These are phyloP conservation scores for Agriopis marginaria DNA, from an alignment of 2,888 invertebrate species.

Conservation along the genomic window DNA sequence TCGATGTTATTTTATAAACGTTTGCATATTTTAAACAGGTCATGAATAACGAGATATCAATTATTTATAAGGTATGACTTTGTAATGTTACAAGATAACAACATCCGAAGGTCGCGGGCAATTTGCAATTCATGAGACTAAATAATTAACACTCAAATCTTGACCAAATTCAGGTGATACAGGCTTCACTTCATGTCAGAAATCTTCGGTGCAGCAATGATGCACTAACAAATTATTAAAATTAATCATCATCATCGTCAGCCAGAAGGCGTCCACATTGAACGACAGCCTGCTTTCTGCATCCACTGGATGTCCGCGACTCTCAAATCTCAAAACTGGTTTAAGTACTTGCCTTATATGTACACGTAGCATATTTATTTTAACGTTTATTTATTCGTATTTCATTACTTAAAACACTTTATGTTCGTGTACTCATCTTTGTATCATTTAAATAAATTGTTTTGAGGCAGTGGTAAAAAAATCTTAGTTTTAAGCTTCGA, in stretches of 20 bases:
- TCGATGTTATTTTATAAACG: neutral
- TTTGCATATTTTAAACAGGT: neutral
- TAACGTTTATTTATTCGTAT: too few species aligned
- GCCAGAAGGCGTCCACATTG: too few species aligned
- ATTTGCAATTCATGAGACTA: conserved; percentile 9
- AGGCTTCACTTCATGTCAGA: neutral
- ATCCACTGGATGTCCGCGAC: too few species aligned
- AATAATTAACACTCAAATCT: neutral
- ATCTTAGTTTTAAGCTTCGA: too few species aligned
- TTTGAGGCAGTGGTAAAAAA: too few species aligned
- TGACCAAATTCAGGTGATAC: neutral
- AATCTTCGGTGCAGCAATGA: neutral
- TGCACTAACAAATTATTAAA: neutral
- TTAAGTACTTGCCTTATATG: too few species aligned
- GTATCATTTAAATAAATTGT: too few species aligned
- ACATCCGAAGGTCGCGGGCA: neutral
- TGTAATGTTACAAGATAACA: neutral
- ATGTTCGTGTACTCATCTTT: too few species aligned
- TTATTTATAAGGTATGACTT: neutral
- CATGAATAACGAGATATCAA: neutral
- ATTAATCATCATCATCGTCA: neutral
- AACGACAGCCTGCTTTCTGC: too few species aligned
- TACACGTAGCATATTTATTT: too few species aligned
- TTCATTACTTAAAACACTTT: too few species aligned
- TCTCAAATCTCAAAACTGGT: too few species aligned